Base-by-base conservation (phyloP, 2,797 vertebrate species). In the Megaceryle alcyon region DNA sequence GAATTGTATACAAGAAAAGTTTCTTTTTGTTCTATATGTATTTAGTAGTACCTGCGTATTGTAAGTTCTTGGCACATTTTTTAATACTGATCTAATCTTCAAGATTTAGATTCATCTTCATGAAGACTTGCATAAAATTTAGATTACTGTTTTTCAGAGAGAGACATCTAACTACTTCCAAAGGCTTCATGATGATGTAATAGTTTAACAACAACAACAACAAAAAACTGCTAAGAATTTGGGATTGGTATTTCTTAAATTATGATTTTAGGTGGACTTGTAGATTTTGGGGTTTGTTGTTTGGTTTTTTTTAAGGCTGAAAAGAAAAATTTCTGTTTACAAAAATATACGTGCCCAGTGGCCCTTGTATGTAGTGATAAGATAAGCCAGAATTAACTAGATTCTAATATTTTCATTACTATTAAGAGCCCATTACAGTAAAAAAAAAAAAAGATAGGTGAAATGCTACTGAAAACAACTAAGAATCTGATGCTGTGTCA, bases 311-410 rank as follows among this genome's bases (percentile, higher is more conserved):
- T 79, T 68, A 92, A 94, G 44, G 60, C 37, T 19, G 7, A 88
- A 88, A 90, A 83, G 29, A 81, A 83, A 91, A 88, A 78, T 7
- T 12, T 57, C 26, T 57, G 37, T 91, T 96, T 82, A 85, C 41
- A 88, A 70, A 82, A 71, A 43, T 15, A 6, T 41, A 41, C 20
- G 59, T 90, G 63, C 77, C 61, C 53, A 0, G 6, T 25, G 20
- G 44, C 68, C 68, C 64, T 83, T 76, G 18, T n/a, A n/a, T 26
- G 29, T 51, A 68, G 49, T 25, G 69, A 72, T 19, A 81, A 82
- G 6, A 22, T 33, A 29, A 79, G 16, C 10, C 68, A 72, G 79
- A 61, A 89, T 6, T 5, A 86, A 48, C 12, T 19, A 61, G 57
- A 57, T 82, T 73, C 46, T 35, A 26, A 4, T 66, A 59, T 35